Conservation (phyloP, 2,888 invertebrate species). For the Eupsilia transversa region DNA sequence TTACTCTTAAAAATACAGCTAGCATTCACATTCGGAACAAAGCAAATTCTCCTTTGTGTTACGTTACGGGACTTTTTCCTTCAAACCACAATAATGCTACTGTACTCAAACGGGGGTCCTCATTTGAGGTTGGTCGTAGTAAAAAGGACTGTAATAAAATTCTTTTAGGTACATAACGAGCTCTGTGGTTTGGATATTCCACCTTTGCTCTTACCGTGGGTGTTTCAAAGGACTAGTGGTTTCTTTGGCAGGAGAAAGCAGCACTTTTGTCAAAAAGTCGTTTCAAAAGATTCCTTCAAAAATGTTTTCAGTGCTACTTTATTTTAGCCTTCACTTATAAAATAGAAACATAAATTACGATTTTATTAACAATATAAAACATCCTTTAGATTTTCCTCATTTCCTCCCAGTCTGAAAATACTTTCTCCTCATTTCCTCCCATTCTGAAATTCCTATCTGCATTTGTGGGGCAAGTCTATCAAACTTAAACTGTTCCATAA, state of each 20-base stretch:
- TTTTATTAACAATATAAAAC: not conserved
- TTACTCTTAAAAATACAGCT: constrained; percentile 40
- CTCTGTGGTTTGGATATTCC: constrained; percentile 40
- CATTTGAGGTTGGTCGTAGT: constrained; percentile 72
- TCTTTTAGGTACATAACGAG: constrained; percentile 66
- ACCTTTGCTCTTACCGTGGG: constrained; percentile 20
- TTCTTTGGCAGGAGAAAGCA: constrained; percentile 10
- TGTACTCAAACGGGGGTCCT: constrained; percentile 71
- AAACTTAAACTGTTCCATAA: constrained; percentile 72
- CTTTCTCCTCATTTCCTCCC: constrained; percentile 13
- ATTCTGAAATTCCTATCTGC: constrained; percentile 48
- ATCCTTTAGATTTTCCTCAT: not conserved
- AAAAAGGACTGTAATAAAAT: constrained; percentile 72
- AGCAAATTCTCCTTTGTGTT: constrained; percentile 65
- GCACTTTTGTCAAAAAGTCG: not conserved
- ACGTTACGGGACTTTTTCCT: constrained; percentile 68
- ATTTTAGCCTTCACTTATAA: not conserved
- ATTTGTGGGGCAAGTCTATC: constrained; percentile 67
- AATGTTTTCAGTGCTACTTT: not conserved
- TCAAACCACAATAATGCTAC: constrained; percentile 76
- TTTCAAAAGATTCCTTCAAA: not conserved
- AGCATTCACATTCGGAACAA: constrained; percentile 60
- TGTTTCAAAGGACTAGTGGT: constrained; percentile 15
- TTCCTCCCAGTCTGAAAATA: constrained; percentile 13
- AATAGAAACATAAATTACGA: not conserved